Percentiles rank a stretch among this genome's conserved stretches.
Evolutionary conservation across 2,888 invertebrate species (phyloP).

Genomic region (Scaptomyza caliginosa): DNA sequence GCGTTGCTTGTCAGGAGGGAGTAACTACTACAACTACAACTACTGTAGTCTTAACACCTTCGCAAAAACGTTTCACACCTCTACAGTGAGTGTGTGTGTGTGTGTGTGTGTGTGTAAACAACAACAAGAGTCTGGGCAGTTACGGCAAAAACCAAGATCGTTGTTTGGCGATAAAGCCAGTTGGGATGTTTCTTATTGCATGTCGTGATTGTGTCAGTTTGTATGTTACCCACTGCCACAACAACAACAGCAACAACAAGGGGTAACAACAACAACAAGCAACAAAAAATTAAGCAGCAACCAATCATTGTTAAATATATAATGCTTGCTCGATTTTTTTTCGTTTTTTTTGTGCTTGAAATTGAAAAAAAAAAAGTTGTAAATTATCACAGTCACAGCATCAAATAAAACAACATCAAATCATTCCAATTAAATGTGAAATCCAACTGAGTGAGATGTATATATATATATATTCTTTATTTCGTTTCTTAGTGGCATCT

Average conservation of each 20-base stretch:
- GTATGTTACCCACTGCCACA: constrained; percentile 69
- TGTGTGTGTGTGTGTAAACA: constrained; percentile 32
- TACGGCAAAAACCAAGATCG: constrained; percentile 59
- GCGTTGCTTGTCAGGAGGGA: constrained; percentile 38
- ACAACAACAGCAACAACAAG: constrained; percentile 1
- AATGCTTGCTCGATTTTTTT: constrained; percentile 54
- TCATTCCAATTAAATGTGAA: constrained; percentile 84
- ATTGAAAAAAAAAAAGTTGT: constrained; percentile 75
- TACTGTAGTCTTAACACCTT: constrained; percentile 6
- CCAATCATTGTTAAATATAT: constrained; percentile 79
- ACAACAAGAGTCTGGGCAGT: constrained; percentile 41
- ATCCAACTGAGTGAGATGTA: constrained; percentile 1
- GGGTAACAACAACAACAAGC: constrained; percentile 4
- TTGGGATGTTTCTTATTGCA: constrained; percentile 75
- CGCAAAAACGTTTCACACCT: constrained; percentile 11
- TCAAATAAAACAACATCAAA: constrained; percentile 59
- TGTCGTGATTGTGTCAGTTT: constrained; percentile 80
- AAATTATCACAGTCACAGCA: constrained; percentile 71
- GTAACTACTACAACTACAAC: constrained; percentile 17
- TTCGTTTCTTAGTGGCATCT: neutral
- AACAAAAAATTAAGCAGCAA: constrained; percentile 81
- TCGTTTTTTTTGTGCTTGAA: constrained; percentile 56
- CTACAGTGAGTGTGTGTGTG: constrained; percentile 1
- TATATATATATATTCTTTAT: constrained; percentile 8
- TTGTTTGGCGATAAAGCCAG: constrained; percentile 59